phyloP scores from a whole-genome alignment of 2,113 vertebrate genomes.

The Dryoscopus gambensis region DNA sequence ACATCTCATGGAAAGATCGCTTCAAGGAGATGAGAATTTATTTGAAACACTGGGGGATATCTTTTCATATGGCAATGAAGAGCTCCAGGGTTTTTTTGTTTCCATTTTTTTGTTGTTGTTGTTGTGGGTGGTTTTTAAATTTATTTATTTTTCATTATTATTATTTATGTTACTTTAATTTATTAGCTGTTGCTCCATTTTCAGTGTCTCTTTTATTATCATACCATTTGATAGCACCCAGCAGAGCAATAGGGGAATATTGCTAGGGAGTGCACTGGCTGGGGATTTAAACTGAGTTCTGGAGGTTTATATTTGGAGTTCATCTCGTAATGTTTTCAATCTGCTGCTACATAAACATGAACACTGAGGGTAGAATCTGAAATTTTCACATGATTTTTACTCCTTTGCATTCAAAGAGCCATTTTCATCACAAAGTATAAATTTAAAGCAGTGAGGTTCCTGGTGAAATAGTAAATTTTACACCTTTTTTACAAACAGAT shows the following conservation, averaged over 20 bases:
- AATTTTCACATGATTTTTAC: neutral
- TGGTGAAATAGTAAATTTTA: neutral
- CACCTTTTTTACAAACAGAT: neutral
- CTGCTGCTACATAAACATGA: slow-evolving; percentile 12
- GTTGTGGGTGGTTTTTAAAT: neutral
- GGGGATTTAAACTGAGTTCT: slow-evolving; percentile 23
- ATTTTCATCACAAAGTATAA: neutral
- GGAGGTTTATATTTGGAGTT: neutral
- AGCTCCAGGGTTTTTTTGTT: neutral
- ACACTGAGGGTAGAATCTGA: neutral
- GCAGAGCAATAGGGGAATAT: slow-evolving; percentile 17
- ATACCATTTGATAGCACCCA: slow-evolving; percentile 10
- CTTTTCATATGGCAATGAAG: slow-evolving; percentile 6
- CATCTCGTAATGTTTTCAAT: neutral
- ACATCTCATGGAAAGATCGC: neutral
- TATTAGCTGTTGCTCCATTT: neutral
- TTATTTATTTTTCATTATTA: neutral
- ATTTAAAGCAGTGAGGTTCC: neutral
- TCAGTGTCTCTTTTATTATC: slow-evolving; percentile 7
- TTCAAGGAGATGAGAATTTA: slow-evolving; percentile 31
- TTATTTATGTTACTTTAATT: neutral
- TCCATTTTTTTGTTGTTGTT: neutral
- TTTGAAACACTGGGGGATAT: slow-evolving; percentile 3
- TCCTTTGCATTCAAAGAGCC: neutral
- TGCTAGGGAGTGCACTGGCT: neutral